Conservation (phyloP, 2,888 invertebrate genomes). For the Asteroscopus sphinx region DNA sequence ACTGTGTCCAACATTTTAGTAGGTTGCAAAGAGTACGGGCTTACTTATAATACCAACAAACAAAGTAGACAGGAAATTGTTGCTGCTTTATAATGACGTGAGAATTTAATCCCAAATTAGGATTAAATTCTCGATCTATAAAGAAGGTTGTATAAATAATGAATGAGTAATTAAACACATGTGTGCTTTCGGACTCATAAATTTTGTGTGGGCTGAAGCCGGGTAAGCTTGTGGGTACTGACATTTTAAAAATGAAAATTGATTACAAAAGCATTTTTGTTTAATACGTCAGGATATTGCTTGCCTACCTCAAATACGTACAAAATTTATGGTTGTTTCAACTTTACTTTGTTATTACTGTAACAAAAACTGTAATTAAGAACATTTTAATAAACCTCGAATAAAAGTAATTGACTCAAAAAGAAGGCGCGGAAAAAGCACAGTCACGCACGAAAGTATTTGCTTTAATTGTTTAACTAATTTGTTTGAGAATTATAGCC, state of each 20-base stretch:
- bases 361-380: constrained; percentile 22
- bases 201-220: constrained; percentile 11
- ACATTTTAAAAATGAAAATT: constrained; percentile 16
- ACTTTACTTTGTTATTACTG: not conserved
- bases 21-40: constrained; percentile 3
- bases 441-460: constrained; percentile 43
- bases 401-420: constrained; percentile 15
- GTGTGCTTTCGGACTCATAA: constrained; percentile 19
- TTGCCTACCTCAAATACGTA: not conserved
- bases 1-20: constrained; percentile 7
- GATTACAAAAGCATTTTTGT: constrained; percentile 12
- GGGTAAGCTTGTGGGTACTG: not conserved
- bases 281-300: not conserved
- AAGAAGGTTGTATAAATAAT: constrained; percentile 24
- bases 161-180: constrained; percentile 33
- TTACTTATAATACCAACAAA: constrained; percentile 20
- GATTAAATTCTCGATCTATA: constrained; percentile 9
- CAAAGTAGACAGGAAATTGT: constrained; percentile 10
- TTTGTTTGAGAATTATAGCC: constrained; percentile 29
- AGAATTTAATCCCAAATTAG: constrained; percentile 5
- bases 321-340: not conserved
- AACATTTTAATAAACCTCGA: not conserved
- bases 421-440: constrained; percentile 12
- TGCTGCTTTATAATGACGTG: constrained; percentile 5
- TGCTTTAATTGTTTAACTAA: constrained; percentile 28